Evolutionary conservation across 2,888 invertebrate genomes (phyloP).

Genomic region (Agrypnus murinus): DNA sequence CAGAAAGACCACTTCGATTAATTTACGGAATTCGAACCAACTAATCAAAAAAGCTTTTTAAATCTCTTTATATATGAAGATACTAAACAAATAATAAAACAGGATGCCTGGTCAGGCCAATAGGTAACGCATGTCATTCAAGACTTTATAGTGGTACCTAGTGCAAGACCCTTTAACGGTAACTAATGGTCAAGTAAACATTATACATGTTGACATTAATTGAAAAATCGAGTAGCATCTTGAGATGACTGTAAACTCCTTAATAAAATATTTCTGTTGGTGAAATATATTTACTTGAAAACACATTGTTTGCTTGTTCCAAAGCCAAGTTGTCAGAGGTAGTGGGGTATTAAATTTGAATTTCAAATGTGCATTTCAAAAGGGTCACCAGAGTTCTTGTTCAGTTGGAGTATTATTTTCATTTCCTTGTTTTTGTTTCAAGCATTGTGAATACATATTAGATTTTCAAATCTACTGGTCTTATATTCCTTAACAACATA

Average conservation of each 20-base stretch:
- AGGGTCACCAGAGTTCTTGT: slow-evolving; percentile 42
- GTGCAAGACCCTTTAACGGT: slow-evolving; percentile 37
- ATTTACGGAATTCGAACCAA: background rate
- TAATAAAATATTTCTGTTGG: slow-evolving; percentile 26
- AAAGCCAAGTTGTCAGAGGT: slow-evolving; percentile 37
- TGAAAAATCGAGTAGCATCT: slow-evolving; percentile 27
- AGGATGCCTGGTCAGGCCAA: slow-evolving; percentile 17
- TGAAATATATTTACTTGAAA: slow-evolving; percentile 36
- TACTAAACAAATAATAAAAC: slow-evolving; percentile 35
- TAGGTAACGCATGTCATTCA: background rate
- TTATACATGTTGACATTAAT: slow-evolving; percentile 36
- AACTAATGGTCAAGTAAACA: slow-evolving; percentile 36
- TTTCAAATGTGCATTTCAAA: slow-evolving; percentile 41
- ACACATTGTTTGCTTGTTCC: slow-evolving; percentile 42
- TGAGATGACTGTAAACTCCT: slow-evolving; percentile 27
- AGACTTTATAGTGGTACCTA: background rate
- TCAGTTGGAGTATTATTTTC: slow-evolving; percentile 36
- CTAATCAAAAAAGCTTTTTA: slow-evolving; percentile 3
- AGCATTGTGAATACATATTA: slow-evolving; percentile 34
- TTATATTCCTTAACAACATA: slow-evolving; percentile 30
- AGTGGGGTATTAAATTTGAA: slow-evolving; percentile 43
- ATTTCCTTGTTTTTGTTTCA: slow-evolving; percentile 36
- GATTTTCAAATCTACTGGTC: slow-evolving; percentile 30
- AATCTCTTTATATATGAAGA: slow-evolving; percentile 40
- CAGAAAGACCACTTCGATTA: background rate